Base-by-base conservation (phyloP, 1,140 invertebrate genomes). In the Kradibia gibbosae region DNA sequence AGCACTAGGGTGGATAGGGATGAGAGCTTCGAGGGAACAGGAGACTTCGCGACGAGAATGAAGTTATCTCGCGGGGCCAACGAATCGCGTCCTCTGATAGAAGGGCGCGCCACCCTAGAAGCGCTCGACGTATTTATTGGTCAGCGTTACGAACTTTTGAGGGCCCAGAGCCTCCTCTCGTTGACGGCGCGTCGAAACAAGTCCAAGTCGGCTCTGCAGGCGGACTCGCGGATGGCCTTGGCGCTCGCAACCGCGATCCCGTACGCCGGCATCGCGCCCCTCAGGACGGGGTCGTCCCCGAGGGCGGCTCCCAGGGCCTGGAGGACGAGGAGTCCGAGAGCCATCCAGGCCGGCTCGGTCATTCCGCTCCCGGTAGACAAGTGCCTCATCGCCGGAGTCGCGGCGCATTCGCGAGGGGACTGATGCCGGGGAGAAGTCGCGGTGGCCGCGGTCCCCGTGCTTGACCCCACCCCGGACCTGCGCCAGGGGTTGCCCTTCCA, bases 101-200 rank as follows among this genome's bases (percentile, higher is more conserved):
- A n/a, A n/a, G n/a, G n/a, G n/a, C n/a, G n/a, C n/a, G n/a, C n/a
- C n/a, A n/a, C n/a, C n/a, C n/a, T n/a, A n/a, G n/a, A n/a, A n/a
- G n/a, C n/a, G n/a, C n/a, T n/a, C n/a, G n/a, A n/a, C n/a, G n/a
- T n/a, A n/a, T n/a, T n/a, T n/a, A n/a, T n/a, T n/a, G n/a, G 10
- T 28, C n/a, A 5, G n/a, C 25, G n/a, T 11, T 55, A 76, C 80
- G 17, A 25, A 91, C 90, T 86, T 85, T 86, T 89, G 3, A 90
- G 57, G 13, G 84, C 84, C 90, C 90, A 91, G 0, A 89, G 22
- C 25, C 84, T 77, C 3, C 81, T 80, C 0, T 82, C 62, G 17
- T 91, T 88, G 10, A 91, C 78, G 7, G 84, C 88, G 0, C 86
- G 60, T 1, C 74, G 84, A 25, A 90, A 87, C 0, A 73, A 11